Percentiles rank a stretch among this genome's conserved stretches.
Conservation (phyloP, 2,797 vertebrate genomes). For the Perodicticus potto region DNA sequence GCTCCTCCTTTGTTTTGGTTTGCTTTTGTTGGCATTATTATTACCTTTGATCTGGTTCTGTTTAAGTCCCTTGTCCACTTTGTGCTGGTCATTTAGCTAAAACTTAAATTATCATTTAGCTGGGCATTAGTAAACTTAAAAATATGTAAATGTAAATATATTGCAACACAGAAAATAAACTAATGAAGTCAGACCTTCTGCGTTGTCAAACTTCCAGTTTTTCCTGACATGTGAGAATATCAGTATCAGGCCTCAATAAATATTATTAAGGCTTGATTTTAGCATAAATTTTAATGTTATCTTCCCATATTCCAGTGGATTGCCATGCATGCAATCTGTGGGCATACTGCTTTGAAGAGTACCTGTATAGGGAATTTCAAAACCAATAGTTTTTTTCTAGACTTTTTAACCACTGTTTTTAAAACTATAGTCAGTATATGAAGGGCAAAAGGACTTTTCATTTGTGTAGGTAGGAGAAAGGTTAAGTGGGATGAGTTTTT, state of each 20-base stretch:
- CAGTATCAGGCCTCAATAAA: background rate
- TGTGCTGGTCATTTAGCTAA: slow-evolving; percentile 5
- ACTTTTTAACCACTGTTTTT: background rate
- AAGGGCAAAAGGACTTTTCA: background rate
- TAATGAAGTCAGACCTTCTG: background rate
- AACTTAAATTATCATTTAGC: background rate
- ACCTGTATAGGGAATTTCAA: background rate
- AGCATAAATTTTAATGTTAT: slow-evolving; percentile 9
- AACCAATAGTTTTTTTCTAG: background rate
- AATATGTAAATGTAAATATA: background rate
- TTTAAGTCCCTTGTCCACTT: background rate
- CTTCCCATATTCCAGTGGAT: background rate
- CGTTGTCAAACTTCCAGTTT: background rate
- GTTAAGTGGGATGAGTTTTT: background rate
- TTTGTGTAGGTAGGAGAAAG: background rate
- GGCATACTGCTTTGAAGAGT: background rate
- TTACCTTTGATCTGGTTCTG: slow-evolving; percentile 13
- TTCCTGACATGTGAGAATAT: background rate
- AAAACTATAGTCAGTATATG: background rate
- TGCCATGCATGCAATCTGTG: background rate
- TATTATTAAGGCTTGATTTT: background rate
- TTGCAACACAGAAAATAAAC: background rate
- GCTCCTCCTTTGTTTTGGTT: background rate
- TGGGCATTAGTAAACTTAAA: background rate
- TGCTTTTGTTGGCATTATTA: background rate